phyloP scores from a whole-genome alignment of 1,140 invertebrate genomes.

The Trichomalopsis sarcophagae region DNA sequence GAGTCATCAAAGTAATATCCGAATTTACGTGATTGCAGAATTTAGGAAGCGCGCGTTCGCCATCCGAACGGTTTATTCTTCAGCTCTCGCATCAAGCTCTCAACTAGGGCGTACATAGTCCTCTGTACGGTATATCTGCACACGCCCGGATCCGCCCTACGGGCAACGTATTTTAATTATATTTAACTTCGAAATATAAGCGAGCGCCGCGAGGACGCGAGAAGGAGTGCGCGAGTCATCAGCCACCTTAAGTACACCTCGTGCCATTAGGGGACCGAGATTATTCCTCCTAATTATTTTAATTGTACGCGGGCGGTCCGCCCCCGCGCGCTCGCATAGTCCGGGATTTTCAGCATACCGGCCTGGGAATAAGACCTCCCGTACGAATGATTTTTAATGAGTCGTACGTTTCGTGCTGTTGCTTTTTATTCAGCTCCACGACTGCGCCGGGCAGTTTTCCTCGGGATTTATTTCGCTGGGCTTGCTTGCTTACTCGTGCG shows the following conservation, averaged over 20 bases:
- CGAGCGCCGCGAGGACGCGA: not conserved
- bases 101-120: not conserved
- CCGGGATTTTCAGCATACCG: not conserved
- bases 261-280: conserved; percentile 58
- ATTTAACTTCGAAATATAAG: not conserved
- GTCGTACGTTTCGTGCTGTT: not conserved
- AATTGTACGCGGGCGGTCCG: conserved; percentile 52
- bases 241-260: conserved; percentile 41
- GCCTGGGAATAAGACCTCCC: not conserved
- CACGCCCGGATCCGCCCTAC: not conserved
- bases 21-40: not conserved
- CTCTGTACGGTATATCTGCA: too few relatives aligned
- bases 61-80: not conserved
- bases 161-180: conserved; percentile 62
- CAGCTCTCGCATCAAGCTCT: not conserved
- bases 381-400: conserved; percentile 29
- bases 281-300: conserved; percentile 67
- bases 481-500: not conserved
- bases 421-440: not conserved
- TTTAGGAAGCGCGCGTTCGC: not conserved
- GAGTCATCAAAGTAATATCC: not conserved
- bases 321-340: not conserved
- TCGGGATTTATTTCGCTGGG: not conserved
- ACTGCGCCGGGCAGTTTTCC: not conserved
- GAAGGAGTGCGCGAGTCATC: not conserved